phyloP scores from a whole-genome alignment of 2,797 vertebrate genomes.

The Nothura maculosa region DNA sequence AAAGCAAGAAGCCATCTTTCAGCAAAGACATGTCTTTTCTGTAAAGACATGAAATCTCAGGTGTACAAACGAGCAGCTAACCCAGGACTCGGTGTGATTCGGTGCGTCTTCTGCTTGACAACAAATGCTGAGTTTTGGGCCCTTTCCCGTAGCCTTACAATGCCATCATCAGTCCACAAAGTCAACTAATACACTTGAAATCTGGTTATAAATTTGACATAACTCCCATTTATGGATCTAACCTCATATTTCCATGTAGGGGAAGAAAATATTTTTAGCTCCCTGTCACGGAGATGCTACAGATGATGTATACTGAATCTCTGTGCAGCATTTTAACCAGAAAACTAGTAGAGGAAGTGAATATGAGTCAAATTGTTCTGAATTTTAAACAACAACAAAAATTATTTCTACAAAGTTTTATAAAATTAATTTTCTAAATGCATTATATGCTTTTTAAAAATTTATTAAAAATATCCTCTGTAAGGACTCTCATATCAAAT shows the following conservation, averaged over 20 bases:
- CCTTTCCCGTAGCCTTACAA: background rate
- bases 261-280: background rate
- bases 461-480: background rate
- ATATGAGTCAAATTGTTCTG: background rate
- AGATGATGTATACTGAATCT: background rate
- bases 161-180: background rate
- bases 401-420: background rate
- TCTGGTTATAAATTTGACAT: background rate
- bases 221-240: background rate
- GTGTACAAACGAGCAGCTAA: background rate
- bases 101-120: accelerated
- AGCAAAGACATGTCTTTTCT: background rate
- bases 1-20: background rate
- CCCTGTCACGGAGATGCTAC: background rate
- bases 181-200: background rate
- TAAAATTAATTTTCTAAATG: background rate
- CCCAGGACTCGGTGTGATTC: background rate
- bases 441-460: background rate
- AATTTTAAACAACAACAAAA: background rate
- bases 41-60: background rate
- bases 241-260: accelerated
- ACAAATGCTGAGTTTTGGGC: background rate
- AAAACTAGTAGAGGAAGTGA: background rate
- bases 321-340: background rate
- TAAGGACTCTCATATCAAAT: background rate